Evolutionary conservation across 2,888 invertebrate species (phyloP).

Genomic region (Drosophila villosipedis): DNA sequence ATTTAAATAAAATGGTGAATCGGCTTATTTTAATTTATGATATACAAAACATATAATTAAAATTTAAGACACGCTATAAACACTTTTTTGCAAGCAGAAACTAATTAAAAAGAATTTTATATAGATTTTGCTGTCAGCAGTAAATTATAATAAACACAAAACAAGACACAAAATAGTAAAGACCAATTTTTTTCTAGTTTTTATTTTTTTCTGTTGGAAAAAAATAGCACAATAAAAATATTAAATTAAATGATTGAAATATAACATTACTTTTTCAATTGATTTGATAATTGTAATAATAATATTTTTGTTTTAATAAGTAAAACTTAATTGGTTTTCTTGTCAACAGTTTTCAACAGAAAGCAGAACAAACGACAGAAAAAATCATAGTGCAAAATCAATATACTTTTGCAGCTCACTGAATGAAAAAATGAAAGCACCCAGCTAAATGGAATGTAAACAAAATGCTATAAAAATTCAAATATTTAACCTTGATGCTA

Average conservation of each 20-base stretch:
- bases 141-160: background rate
- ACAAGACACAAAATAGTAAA: background rate
- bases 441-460: constrained; percentile 50
- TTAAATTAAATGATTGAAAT: background rate
- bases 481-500: constrained; percentile 79
- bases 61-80: fast-evolving
- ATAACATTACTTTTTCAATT: background rate
- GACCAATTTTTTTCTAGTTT: background rate
- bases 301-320: background rate
- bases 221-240: background rate
- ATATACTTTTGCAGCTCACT: background rate
- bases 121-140: background rate
- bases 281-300: background rate
- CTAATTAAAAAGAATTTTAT: background rate
- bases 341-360: too few relatives aligned
- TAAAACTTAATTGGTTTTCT: background rate
- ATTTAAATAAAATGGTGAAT: background rate
- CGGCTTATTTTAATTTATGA: background rate
- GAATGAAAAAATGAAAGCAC: constrained; percentile 22
- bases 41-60: background rate
- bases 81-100: background rate
- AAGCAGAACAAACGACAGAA: background rate
- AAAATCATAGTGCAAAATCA: constrained; percentile 1
- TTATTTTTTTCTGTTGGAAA: background rate
- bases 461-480: constrained; percentile 61